These are phyloP conservation scores for Dipus sagitta DNA, from an alignment of 2,797 vertebrate species.

Conservation along the genomic window DNA sequence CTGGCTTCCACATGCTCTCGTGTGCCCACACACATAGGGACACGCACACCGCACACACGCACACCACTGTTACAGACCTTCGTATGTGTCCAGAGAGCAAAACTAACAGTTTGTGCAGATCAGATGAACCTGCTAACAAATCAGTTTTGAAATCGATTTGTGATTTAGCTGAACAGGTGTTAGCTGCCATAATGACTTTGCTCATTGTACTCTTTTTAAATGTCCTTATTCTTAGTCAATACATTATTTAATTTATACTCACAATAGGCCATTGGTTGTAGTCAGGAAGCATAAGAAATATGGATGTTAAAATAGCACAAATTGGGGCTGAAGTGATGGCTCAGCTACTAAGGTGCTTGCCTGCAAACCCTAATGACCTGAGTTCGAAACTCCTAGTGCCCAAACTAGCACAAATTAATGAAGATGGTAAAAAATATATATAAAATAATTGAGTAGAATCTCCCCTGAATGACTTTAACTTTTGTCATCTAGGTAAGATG, in stretches of 20 bases:
- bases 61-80: neutral
- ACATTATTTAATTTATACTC: constrained; percentile 66
- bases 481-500: constrained; percentile 57
- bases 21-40: too few relatives aligned
- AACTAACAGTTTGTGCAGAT: neutral
- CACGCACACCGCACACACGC: too few relatives aligned
- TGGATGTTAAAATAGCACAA: constrained; percentile 67
- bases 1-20: too few relatives aligned
- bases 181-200: neutral
- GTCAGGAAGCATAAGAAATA: constrained; percentile 67
- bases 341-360: too few relatives aligned
- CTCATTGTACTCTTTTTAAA: constrained; percentile 37
- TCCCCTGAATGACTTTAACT: constrained; percentile 60
- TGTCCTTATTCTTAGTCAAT: constrained; percentile 30
- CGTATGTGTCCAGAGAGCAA: neutral
- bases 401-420: constrained; percentile 69
- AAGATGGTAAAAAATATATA: constrained; percentile 50
- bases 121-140: constrained; percentile 31
- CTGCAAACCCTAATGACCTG: too few relatives aligned
- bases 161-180: constrained; percentile 54
- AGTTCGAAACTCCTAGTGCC: too few relatives aligned
- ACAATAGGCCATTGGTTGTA: constrained; percentile 51
- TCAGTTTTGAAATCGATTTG: constrained; percentile 31
- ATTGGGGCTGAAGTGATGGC: neutral
- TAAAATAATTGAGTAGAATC: constrained; percentile 64